Evolutionary conservation across 2,797 vertebrate genomes (phyloP).

Genomic region (Vultur gryphus): DNA sequence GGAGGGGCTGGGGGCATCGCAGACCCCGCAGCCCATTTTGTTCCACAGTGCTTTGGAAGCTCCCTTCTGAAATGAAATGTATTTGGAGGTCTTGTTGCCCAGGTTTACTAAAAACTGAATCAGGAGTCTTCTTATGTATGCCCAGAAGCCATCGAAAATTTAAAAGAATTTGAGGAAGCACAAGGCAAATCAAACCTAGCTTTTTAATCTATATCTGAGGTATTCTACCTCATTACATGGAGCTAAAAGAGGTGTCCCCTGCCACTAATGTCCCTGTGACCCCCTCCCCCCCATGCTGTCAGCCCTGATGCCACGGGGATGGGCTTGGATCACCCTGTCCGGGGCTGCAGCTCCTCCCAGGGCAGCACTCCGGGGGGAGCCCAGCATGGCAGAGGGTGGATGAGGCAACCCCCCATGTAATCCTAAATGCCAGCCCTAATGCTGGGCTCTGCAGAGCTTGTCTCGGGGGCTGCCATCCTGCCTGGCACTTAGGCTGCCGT

Average conservation of each 20-base stretch:
- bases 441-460: neutral
- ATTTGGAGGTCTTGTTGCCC: neutral
- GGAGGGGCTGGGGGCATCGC: neutral
- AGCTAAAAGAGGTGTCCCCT: neutral
- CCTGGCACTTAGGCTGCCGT: neutral
- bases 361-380: neutral
- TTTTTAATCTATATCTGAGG: neutral
- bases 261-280: neutral
- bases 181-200: neutral
- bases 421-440: neutral
- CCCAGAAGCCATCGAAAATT: neutral
- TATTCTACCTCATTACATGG: neutral
- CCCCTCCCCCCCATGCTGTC: neutral
- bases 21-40: neutral
- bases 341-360: neutral
- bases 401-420: too few relatives aligned
- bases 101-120: neutral
- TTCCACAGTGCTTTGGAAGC: neutral
- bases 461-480: accelerated
- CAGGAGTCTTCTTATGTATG: neutral
- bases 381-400: neutral
- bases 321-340: neutral
- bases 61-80: neutral
- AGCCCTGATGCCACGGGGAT: neutral
- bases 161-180: neutral